phyloP scores from a whole-genome alignment of 1,140 invertebrate genomes.

The Elymnias hypermnestra region DNA sequence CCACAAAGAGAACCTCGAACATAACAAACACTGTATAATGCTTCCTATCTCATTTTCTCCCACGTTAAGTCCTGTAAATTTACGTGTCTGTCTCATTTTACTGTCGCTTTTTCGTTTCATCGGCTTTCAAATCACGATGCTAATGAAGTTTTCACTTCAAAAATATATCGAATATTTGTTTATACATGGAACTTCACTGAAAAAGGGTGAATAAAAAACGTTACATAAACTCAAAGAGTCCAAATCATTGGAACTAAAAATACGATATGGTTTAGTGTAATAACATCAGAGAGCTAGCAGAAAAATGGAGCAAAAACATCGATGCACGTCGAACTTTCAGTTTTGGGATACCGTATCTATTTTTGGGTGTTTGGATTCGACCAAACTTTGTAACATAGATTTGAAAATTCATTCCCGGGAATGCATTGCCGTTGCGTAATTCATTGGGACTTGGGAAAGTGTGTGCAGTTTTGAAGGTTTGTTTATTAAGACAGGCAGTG shows the following conservation, averaged over 20 bases:
- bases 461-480: background rate
- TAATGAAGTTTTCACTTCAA: too few species aligned
- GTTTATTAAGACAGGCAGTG: background rate
- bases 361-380: background rate
- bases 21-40: too few species aligned
- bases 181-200: background rate
- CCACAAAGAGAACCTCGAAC: too few species aligned
- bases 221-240: background rate
- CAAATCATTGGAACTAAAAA: constrained; percentile 12
- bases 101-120: too few species aligned
- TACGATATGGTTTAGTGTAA: constrained; percentile 14
- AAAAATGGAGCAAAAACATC: constrained; percentile 13
- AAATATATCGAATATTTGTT: too few species aligned
- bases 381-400: constrained; percentile 1
- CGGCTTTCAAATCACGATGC: too few species aligned
- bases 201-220: background rate
- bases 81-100: too few species aligned
- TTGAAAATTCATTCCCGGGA: background rate
- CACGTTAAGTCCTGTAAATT: too few species aligned
- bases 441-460: background rate
- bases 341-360: constrained; percentile 2
- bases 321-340: constrained; percentile 3
- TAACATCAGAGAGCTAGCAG: constrained; percentile 12
- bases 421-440: background rate
- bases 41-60: too few species aligned